Conservation (phyloP, 2,888 invertebrate species). For the Drosophila lutescens region DNA sequence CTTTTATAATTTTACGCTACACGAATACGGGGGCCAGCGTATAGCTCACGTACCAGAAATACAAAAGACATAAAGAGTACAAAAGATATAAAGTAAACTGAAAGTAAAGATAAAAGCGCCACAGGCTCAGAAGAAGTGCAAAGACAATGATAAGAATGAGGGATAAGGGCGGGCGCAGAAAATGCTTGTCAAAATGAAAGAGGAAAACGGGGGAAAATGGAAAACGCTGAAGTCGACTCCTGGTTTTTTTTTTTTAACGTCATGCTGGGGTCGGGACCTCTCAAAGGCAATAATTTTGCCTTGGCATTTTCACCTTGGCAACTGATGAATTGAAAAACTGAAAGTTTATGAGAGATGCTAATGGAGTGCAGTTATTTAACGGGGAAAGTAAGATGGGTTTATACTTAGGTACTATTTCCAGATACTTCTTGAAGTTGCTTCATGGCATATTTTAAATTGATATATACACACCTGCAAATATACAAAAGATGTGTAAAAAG, state of each 20-base stretch:
- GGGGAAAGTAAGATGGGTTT: neutral
- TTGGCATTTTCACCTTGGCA: constrained; percentile 33
- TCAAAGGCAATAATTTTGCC: constrained; percentile 20
- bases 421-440: neutral
- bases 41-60: constrained; percentile 54
- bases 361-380: constrained; percentile 11
- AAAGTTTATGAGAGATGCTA: constrained; percentile 23
- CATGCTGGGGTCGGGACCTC: constrained; percentile 12
- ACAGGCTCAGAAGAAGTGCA: constrained; percentile 54
- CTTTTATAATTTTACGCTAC: constrained; percentile 66
- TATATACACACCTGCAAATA: constrained; percentile 54
- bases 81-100: constrained; percentile 72
- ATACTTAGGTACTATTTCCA: neutral
- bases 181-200: constrained; percentile 32
- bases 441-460: neutral
- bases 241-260: neutral
- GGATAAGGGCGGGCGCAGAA: constrained; percentile 12
- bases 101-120: constrained; percentile 74
- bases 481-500: too few species aligned
- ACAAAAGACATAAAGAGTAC: constrained; percentile 56
- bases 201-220: constrained; percentile 23
- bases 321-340: constrained; percentile 29
- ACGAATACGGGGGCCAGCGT: constrained; percentile 6
- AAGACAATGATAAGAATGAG: constrained; percentile 59
- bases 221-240: constrained; percentile 4